phyloP scores from a whole-genome alignment of 2,113 vertebrate species.

The Motacilla alba region DNA sequence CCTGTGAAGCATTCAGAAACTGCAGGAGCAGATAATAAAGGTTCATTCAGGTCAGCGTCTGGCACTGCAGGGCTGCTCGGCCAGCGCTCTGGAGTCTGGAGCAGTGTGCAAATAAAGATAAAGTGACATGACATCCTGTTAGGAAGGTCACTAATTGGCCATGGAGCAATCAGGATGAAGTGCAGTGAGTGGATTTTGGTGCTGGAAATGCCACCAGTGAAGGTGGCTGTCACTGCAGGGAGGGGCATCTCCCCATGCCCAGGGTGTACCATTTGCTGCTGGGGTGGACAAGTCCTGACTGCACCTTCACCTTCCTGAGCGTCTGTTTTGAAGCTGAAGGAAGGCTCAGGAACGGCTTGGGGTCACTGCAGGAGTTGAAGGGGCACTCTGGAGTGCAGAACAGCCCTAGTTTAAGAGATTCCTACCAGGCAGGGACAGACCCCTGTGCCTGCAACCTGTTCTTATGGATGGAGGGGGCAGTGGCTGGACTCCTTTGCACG shows the following conservation, averaged over 20 bases:
- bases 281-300: accelerated
- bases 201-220: not conserved
- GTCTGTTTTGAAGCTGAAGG: not conserved
- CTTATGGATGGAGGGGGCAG: not conserved
- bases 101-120: slow-evolving; percentile 12
- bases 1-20: not conserved
- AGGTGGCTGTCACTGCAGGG: accelerated
- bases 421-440: not conserved
- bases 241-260: not conserved
- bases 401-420: not conserved
- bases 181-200: not conserved
- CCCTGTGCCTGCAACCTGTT: not conserved
- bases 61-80: not conserved
- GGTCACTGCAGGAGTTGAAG: not conserved
- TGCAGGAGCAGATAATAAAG: not conserved
- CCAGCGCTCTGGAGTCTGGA: not conserved
- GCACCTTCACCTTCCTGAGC: not conserved
- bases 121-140: not conserved
- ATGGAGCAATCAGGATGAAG: not conserved
- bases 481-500: accelerated
- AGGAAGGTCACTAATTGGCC: not conserved
- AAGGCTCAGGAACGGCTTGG: not conserved
- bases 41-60: not conserved
- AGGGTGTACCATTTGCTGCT: not conserved
- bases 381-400: not conserved